These are phyloP conservation scores for Galeruca laticollis DNA, from an alignment of 2,888 invertebrate genomes.

Conservation along the genomic window DNA sequence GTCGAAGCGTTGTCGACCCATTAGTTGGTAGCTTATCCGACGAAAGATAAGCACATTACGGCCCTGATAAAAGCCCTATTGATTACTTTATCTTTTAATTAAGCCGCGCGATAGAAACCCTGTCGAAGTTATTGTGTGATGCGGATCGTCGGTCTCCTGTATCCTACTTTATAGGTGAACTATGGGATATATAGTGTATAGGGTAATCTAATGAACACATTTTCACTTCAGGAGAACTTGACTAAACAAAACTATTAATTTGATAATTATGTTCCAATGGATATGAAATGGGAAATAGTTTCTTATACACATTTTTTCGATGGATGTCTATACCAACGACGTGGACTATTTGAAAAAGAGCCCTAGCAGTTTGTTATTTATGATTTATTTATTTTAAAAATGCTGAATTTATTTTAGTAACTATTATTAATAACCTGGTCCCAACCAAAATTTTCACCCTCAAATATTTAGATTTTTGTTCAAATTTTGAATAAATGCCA, in stretches of 20 bases:
- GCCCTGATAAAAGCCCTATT: constrained; percentile 46
- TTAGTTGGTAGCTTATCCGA: constrained; percentile 40
- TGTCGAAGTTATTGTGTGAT: constrained; percentile 41
- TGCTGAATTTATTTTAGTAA: too few species aligned
- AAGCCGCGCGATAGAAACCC: constrained; percentile 42
- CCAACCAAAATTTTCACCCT: too few species aligned
- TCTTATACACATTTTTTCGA: too few species aligned
- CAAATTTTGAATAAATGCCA: too few species aligned
- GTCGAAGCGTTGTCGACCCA: constrained; percentile 32
- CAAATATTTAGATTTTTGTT: too few species aligned
- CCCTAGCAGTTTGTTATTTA: too few species aligned
- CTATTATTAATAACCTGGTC: too few species aligned
- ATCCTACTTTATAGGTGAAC: constrained; percentile 38
- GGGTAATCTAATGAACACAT: background rate
- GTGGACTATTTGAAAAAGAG: too few species aligned
- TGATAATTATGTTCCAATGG: too few species aligned
- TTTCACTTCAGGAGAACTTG: background rate
- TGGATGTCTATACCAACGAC: too few species aligned
- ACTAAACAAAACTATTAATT: background rate
- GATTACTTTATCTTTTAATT: constrained; percentile 51
- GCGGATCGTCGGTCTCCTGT: constrained; percentile 31
- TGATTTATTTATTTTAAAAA: too few species aligned
- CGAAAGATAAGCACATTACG: constrained; percentile 41
- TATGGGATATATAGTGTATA: background rate
- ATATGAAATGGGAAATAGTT: too few species aligned